phyloP scores from a whole-genome alignment of 2,113 vertebrate genomes.

The Siphamia tubifer region DNA sequence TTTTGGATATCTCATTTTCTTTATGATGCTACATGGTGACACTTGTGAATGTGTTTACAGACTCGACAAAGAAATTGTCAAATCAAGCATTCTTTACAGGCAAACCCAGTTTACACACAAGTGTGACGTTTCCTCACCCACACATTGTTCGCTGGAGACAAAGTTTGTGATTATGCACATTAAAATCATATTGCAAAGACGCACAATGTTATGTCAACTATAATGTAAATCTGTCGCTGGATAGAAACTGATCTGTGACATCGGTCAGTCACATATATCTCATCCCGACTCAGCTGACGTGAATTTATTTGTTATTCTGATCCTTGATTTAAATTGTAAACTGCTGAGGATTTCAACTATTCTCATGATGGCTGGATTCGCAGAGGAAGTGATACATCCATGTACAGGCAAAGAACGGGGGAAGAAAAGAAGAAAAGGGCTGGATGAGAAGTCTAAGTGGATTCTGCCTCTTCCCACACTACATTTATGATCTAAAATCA shows the following conservation, averaged over 20 bases:
- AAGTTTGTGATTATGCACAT: conserved; percentile 21
- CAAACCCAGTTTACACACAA: conserved; percentile 5
- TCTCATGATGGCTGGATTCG: conserved; percentile 59
- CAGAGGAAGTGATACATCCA: conserved; percentile 46
- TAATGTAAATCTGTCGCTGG: conserved; percentile 19
- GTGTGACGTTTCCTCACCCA: conserved; percentile 36
- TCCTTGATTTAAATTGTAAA: conserved; percentile 48
- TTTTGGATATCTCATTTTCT: conserved; percentile 33
- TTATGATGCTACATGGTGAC: conserved; percentile 25
- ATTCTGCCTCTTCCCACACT: conserved; percentile 34
- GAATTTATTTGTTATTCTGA: conserved; percentile 45
- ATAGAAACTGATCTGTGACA: conserved; percentile 23
- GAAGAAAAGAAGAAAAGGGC: conserved; percentile 60
- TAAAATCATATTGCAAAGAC: conserved; percentile 1
- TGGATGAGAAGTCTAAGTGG: conserved; percentile 49
- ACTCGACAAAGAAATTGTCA: conserved; percentile 5
- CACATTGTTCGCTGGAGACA: conserved; percentile 41
- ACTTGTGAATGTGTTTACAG: background rate
- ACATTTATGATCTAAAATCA: conserved; percentile 27
- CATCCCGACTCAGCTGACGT: conserved; percentile 38
- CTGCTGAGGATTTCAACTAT: conserved; percentile 60
- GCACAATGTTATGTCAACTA: conserved; percentile 12
- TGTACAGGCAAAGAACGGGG: conserved; percentile 58
- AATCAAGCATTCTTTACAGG: conserved; percentile 10
- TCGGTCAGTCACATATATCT: conserved; percentile 30